Base-by-base conservation (phyloP, 1,140 invertebrate species). In the Homarus americanus region DNA sequence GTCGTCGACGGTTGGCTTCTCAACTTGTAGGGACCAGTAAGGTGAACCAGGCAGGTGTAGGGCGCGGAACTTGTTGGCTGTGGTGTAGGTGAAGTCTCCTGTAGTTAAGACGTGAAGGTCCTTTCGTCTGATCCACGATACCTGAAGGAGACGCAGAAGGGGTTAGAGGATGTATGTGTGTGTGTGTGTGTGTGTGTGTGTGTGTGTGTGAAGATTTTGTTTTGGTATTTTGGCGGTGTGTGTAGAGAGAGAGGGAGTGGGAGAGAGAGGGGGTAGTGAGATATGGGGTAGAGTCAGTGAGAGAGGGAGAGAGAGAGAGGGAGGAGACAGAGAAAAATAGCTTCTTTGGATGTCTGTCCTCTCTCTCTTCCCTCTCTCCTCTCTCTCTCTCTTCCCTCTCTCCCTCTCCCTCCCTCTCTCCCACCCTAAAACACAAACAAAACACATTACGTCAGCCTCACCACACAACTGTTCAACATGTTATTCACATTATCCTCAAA, bases 1-100 rank as follows among this genome's bases (percentile, higher is more conserved):
- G 93, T 99, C 98, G 49, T 96, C 94, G 88, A 96, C 95, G 94
- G 98, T 97, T 4, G 98, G 97, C 4, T 34, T 7, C 20, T 53
- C 78, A 9, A 80, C 78, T 7, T 80, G 41, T 17, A 80, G 78
- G 4, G 41, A 53, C 78, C 78, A 80, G 78, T 53, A 80, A n/a
- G 78, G 78, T 0, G 78, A 80, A 0, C 78, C 78, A 0, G 78
- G 40, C 41, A 80, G 78, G 78, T 80, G 78, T 10, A 80, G 78
- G 44, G 78, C 78, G n/a, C 78, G 78, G 78, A 80, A 80, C 78
- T 53, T 44, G 38, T 44, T 80, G 78, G 41, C 78, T 32, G 78
- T 80, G 1, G 78, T 80, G 40, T 80, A 80, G 4, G 78, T 80
- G n/a, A 80, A 80, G 78, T 80, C 53, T 7, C 78, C 78, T 1